Evolutionary conservation across 2,888 invertebrate genomes (phyloP).

Genomic region (Nymphalis c-album): DNA sequence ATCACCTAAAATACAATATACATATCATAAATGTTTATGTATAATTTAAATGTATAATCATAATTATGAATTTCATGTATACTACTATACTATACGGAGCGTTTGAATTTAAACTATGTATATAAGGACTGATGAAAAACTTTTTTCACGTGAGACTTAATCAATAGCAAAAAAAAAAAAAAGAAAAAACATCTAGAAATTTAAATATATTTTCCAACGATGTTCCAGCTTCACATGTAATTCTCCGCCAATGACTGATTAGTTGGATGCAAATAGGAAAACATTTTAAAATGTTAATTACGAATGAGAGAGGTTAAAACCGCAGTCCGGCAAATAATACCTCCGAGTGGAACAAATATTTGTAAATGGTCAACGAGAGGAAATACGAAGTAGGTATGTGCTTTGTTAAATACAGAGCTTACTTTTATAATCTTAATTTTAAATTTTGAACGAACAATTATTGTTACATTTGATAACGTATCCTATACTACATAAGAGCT

Average conservation of each 20-base stretch:
- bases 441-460: not conserved
- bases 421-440: not conserved
- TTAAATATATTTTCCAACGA: not conserved
- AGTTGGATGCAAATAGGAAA: constrained; percentile 2
- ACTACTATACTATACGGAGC: too few relatives aligned
- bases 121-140: too few relatives aligned
- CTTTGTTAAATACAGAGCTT: not conserved
- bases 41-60: too few relatives aligned
- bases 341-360: constrained; percentile 17
- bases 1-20: too few relatives aligned
- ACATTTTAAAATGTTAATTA: constrained; percentile 21
- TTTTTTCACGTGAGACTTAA: too few relatives aligned
- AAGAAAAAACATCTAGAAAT: not conserved
- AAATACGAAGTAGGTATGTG: constrained; percentile 3
- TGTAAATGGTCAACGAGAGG: constrained; percentile 8
- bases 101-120: too few relatives aligned
- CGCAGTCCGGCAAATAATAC: constrained; percentile 1
- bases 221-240: not conserved
- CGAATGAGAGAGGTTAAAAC: not conserved
- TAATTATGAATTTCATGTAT: too few relatives aligned
- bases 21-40: too few relatives aligned
- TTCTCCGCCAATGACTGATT: not conserved
- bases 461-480: not conserved
- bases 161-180: not conserved
- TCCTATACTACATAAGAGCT: too few relatives aligned